Evolutionary conservation across 1,140 invertebrate genomes (phyloP).

Genomic region (Zaprionus ghesquierei): DNA sequence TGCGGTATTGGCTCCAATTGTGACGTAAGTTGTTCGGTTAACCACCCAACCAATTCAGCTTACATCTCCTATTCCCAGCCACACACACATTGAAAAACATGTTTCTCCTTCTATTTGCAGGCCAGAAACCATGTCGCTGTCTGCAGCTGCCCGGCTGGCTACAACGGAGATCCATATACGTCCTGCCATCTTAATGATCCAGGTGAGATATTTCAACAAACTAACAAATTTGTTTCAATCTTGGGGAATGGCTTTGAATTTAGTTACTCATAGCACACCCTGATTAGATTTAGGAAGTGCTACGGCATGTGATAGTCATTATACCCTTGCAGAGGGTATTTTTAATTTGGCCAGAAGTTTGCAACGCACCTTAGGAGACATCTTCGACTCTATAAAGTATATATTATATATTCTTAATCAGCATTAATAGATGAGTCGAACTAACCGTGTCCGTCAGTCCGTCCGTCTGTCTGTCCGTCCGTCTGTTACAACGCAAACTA

Average conservation of each 20-base stretch:
- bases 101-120: conserved; percentile 71
- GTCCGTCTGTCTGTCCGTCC: no score
- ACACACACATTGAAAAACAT: conserved; percentile 76
- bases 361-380: no score
- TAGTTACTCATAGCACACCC: neutral
- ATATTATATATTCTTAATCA: no score
- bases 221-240: neutral
- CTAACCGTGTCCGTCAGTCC: no score
- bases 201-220: no score
- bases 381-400: no score
- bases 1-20: conserved; percentile 89
- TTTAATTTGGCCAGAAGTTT: no score
- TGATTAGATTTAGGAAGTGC: neutral
- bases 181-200: conserved; percentile 86
- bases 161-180: conserved; percentile 91
- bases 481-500: no score
- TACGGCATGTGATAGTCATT: neutral
- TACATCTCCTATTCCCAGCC: neutral
- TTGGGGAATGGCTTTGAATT: neutral
- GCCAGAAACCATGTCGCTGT: conserved; percentile 91
- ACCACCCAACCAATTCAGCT: no score
- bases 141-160: conserved; percentile 92
- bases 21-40: conserved; percentile 84
- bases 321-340: no score
- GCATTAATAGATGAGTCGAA: no score